Base-by-base conservation (phyloP, 2,797 vertebrate genomes). In the Zonotrichia albicollis region DNA sequence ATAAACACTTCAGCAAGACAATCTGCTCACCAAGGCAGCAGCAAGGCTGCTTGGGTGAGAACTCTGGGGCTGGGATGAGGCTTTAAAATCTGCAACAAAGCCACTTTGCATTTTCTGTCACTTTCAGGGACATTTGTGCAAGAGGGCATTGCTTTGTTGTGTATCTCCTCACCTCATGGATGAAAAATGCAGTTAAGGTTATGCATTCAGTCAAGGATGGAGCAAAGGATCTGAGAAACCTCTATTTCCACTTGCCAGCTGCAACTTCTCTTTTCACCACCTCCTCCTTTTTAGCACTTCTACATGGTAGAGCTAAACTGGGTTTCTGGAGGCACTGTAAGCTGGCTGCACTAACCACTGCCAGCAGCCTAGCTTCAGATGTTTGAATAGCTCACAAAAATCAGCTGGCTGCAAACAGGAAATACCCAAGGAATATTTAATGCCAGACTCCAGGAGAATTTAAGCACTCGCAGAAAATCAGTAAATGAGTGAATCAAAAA, bases 201-300 rank as follows among this genome's bases (percentile, higher is more conserved):
- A 38, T 11, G 26, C 26, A 88, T n/a, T 11, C 57, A 89, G 60
- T n/a, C 68, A 21, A 67, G 60, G 82, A 90, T 22, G 34, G 43
- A 90, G 68, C 70, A 89, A 57, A 61, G 57, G 21, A 95, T 57
- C 80, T 65, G 77, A 89, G 65, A 83, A 92, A 14, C 11, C 57
- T 82, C 53, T 13, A 61, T 19, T 93, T 72, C 61, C 32, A 25
- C 61, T 60, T 85, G 68, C 64, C 89, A 94, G 87, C 67, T 92
- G 75, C 75, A 79, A 53, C 72, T 85, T 57, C 45, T 58, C 62
- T 75, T 91, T 61, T 80, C 81, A 94, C 27, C 15, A 5, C 86
- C 65, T 92, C 86, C 68, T 82, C 42, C 68, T 85, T 72, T 79
- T 89, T 83, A 77, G 43, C 84, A 93, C 54, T 89, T 92, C 34